These are phyloP conservation scores for Penaeus indicus DNA, from an alignment of 1,140 invertebrate genomes.

Conservation along the genomic window DNA sequence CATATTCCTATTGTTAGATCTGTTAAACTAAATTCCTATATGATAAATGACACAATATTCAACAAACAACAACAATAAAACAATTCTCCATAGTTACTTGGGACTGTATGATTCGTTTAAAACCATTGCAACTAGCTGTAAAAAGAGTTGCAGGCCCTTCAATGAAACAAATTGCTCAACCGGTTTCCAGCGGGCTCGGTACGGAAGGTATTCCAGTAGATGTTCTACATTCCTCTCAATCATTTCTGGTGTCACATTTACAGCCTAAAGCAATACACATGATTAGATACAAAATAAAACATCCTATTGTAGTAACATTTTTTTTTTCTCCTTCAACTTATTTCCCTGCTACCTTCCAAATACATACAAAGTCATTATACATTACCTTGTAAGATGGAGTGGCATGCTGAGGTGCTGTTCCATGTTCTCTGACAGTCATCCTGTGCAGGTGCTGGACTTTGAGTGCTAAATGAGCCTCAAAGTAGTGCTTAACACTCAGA, in stretches of 20 bases:
- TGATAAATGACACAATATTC: neutral
- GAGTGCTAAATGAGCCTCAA: conserved; percentile 90
- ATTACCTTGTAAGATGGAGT: conserved; percentile 71
- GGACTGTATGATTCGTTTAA: conserved; percentile 93
- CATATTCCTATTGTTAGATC: too few relatives aligned
- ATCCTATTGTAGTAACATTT: too few relatives aligned
- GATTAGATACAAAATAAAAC: neutral
- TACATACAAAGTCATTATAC: neutral
- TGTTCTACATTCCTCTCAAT: conserved; percentile 87
- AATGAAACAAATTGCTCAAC: conserved; percentile 88
- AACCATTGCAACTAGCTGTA: conserved; percentile 89
- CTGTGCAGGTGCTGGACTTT: conserved; percentile 86
- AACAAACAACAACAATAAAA: conserved; percentile 10
- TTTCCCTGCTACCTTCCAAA: neutral
- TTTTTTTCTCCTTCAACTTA: too few relatives aligned
- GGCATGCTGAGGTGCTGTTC: conserved; percentile 68
- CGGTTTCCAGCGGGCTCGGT: conserved; percentile 85
- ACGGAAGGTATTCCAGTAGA: conserved; percentile 82
- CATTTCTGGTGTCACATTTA: conserved; percentile 75
- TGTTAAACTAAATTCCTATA: neutral
- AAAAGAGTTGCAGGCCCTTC: conserved; percentile 85
- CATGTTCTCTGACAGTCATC: conserved; percentile 72
- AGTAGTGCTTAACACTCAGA: conserved; percentile 89
- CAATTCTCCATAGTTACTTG: conserved; percentile 73
- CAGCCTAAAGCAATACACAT: conserved; percentile 33